Conservation (phyloP, 1,140 invertebrate species). For the Bradysia coprophila region DNA sequence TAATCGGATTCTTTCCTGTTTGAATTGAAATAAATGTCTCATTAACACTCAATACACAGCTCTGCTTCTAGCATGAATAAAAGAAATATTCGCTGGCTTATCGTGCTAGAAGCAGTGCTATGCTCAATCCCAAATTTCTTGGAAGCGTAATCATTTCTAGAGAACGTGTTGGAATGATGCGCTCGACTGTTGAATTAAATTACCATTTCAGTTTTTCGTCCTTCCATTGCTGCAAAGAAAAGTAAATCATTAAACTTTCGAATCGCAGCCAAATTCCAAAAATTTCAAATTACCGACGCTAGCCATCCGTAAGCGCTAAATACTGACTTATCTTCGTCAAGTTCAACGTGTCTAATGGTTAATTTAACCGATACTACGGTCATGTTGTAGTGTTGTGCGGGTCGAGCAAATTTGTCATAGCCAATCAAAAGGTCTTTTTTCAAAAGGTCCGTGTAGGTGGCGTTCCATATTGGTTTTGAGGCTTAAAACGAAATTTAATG, state of each 20-base stretch:
- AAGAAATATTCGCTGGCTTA: no score
- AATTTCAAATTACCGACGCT: slow-evolving; percentile 27
- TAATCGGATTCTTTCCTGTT: slow-evolving; percentile 38
- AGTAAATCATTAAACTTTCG: not conserved
- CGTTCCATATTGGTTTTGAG: slow-evolving; percentile 1
- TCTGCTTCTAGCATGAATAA: no score
- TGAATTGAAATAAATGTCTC: no score
- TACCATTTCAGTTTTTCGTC: slow-evolving; percentile 45
- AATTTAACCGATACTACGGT: slow-evolving; percentile 33
- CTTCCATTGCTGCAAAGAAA: slow-evolving; percentile 32
- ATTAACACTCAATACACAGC: no score
- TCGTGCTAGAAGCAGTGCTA: no score
- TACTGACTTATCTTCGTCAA: slow-evolving; percentile 34
- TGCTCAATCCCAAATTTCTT: no score
- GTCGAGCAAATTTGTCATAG: slow-evolving; percentile 42
- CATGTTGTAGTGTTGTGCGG: slow-evolving; percentile 29
- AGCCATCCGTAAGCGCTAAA: slow-evolving; percentile 35
- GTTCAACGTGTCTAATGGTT: slow-evolving; percentile 30
- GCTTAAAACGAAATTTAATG: no score
- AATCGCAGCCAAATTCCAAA: not conserved
- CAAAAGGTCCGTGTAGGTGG: slow-evolving; percentile 25
- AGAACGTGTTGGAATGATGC: no score
- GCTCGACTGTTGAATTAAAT: no score
- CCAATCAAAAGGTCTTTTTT: slow-evolving; percentile 35
- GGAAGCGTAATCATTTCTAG: no score